Conservation (phyloP, 2,797 vertebrate genomes). For the Bucorvus abyssinicus region DNA sequence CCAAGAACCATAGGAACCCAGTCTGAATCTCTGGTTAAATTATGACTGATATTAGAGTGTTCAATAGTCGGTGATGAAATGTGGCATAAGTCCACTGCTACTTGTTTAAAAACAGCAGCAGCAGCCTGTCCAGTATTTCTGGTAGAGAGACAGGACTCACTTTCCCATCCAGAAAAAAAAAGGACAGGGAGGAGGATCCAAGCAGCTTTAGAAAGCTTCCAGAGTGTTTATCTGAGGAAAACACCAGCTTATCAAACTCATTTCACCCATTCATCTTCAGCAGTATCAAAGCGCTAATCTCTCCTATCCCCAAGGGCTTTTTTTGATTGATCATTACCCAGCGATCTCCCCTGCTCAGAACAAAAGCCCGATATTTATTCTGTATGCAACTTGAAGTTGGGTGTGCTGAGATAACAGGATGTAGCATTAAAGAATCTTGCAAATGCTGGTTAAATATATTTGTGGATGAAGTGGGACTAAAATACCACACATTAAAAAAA, state of each 20-base stretch:
- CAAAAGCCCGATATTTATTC: slow-evolving; percentile 27
- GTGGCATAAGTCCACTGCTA: not conserved
- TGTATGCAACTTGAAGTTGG: not conserved
- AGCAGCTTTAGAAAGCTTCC: not conserved
- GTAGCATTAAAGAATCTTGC: not conserved
- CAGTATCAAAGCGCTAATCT: slow-evolving; percentile 59
- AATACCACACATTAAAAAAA: not conserved
- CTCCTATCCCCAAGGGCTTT: not conserved
- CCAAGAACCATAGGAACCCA: not conserved
- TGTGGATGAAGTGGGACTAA: not conserved
- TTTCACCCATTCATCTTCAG: slow-evolving; percentile 62
- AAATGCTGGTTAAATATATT: not conserved
- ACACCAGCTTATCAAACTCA: slow-evolving; percentile 57
- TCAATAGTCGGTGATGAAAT: not conserved
- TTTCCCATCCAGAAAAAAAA: not conserved
- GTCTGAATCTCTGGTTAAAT: not conserved
- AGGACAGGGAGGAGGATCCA: not conserved
- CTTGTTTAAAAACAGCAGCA: not conserved
- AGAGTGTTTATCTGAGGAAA: slow-evolving; percentile 41
- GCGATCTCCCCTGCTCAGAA: not conserved
- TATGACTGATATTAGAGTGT: rapidly evolving
- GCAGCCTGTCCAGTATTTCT: not conserved
- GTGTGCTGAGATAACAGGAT: not conserved
- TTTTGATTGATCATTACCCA: slow-evolving; percentile 61
- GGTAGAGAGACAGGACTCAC: not conserved